Percentiles rank a stretch among this genome's conserved stretches.
Conservation (phyloP, 2,797 vertebrate species). For the Falco cherrug region DNA sequence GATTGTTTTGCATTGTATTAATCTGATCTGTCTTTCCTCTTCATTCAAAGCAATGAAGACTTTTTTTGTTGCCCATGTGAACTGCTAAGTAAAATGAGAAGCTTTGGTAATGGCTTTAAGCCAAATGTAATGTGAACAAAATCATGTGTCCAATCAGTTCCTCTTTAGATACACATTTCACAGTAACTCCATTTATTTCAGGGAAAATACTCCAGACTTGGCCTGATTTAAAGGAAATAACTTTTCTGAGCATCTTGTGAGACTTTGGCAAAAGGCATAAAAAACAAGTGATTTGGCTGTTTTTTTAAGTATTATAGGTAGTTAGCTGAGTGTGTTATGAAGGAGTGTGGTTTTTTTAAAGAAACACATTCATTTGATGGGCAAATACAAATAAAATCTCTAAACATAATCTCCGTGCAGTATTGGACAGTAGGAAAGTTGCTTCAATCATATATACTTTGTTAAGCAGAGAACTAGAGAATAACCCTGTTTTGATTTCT, state of each 20-base stretch:
- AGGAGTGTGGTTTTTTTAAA: neutral
- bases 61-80: neutral
- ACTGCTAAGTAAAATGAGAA: neutral
- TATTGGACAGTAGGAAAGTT: neutral
- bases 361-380: neutral
- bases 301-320: neutral
- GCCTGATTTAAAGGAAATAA: neutral
- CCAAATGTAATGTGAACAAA: neutral
- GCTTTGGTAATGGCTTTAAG: neutral
- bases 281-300: neutral
- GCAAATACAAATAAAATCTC: neutral
- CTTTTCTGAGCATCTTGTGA: neutral
- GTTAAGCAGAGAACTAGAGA: neutral
- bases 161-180: neutral
- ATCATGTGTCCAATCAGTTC: neutral
- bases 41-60: neutral
- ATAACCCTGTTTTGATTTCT: slow-evolving; percentile 61
- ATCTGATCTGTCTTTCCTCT: neutral
- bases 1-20: neutral
- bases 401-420: neutral
- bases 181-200: neutral
- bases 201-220: neutral
- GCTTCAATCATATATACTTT: neutral
- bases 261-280: neutral
- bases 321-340: neutral